Evolutionary conservation across 2,888 invertebrate species (phyloP).

Genomic region (Mythimna pallens): DNA sequence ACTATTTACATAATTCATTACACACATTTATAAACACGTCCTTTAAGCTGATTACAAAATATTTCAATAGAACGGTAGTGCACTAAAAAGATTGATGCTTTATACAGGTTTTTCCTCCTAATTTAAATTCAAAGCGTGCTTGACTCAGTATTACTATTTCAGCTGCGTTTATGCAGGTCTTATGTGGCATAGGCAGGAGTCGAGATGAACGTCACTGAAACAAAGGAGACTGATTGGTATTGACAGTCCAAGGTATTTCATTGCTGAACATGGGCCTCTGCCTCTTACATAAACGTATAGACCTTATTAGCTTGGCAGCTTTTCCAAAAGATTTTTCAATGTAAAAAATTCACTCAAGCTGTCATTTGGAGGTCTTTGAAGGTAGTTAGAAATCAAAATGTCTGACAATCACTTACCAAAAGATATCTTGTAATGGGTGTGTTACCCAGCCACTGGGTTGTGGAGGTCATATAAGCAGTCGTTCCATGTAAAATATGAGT

Average conservation of each 20-base stretch:
- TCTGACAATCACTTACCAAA: background rate
- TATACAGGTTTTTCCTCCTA: conserved; percentile 46
- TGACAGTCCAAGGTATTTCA: conserved; percentile 9
- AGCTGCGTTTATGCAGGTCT: conserved; percentile 47
- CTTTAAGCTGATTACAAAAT: conserved; percentile 43
- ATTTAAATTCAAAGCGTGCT: conserved; percentile 34
- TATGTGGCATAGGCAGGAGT: conserved; percentile 29
- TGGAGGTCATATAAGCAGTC: background rate
- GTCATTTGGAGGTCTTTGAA: too few species aligned
- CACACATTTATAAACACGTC: conserved; percentile 21
- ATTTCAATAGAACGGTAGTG: conserved; percentile 29
- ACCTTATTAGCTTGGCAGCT: background rate
- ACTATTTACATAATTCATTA: conserved; percentile 14
- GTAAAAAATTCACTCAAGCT: background rate
- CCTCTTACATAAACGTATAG: background rate
- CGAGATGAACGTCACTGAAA: conserved; percentile 23
- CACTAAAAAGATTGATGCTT: conserved; percentile 37
- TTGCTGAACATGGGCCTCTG: background rate
- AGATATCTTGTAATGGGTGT: background rate
- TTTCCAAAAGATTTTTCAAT: background rate
- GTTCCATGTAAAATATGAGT: background rate
- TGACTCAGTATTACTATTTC: conserved; percentile 43
- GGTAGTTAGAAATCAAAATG: background rate
- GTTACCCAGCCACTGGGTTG: background rate
- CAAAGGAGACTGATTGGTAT: conserved; percentile 5